Conservation (phyloP, 1,140 invertebrate genomes). For the Sycophaga agraensis region DNA sequence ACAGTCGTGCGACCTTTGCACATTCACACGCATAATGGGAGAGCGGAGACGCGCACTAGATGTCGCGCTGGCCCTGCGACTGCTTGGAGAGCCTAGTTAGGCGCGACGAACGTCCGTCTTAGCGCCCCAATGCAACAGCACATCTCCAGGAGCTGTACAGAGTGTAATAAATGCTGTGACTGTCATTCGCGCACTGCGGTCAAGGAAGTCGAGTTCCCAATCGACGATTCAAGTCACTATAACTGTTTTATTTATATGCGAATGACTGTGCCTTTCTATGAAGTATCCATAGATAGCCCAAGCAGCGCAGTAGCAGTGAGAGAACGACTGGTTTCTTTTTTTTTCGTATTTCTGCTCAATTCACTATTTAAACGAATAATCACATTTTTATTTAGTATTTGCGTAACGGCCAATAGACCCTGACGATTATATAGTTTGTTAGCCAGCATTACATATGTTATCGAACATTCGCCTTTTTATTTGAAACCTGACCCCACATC, state of each 20-base stretch:
- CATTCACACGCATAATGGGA: too few relatives aligned
- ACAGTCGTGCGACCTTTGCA: too few relatives aligned
- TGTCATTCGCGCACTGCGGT: constrained; percentile 53
- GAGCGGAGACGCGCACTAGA: too few relatives aligned
- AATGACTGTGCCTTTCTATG: constrained; percentile 23
- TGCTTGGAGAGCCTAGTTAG: too few relatives aligned
- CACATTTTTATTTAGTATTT: constrained; percentile 27
- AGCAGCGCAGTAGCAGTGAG: constrained; percentile 9
- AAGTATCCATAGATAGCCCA: constrained; percentile 23
- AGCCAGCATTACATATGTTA: constrained; percentile 13
- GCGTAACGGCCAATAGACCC: constrained; percentile 9
- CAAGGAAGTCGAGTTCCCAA: constrained; percentile 47
- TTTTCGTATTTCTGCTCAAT: too few relatives aligned
- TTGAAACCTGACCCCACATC: not conserved
- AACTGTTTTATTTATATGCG: constrained; percentile 29
- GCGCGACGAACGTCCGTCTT: not conserved
- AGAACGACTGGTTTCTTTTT: constrained; percentile 23
- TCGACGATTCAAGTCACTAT: constrained; percentile 31
- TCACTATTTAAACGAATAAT: constrained; percentile 5
- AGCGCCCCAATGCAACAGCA: not conserved
- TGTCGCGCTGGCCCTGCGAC: too few relatives aligned
- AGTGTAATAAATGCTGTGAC: constrained; percentile 47
- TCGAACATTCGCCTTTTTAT: constrained; percentile 14
- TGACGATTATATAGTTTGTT: too few relatives aligned
- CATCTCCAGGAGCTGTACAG: not conserved